Evolutionary conservation across 2,888 invertebrate species (phyloP), one percentile per base, ranked within the genome.

Genomic region (Embidobia sp.): DNA sequence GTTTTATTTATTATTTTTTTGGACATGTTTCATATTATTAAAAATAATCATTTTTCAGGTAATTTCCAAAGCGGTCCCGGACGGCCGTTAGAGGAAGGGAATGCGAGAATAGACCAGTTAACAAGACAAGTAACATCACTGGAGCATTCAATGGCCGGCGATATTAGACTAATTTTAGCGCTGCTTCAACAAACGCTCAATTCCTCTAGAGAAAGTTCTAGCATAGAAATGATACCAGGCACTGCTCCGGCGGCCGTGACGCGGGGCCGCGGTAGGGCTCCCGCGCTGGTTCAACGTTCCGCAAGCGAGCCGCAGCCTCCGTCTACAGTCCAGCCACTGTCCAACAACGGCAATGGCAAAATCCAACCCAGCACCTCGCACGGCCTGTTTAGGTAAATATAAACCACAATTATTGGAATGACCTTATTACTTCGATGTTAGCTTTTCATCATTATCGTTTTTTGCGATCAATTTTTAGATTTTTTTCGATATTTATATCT

Each of bases 161-260:
- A 96, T 86, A 93, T 96, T 80, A 92, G 94, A 80, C 91, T 93
- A 78, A 95, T 96, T 77, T 90, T 96, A 83, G 91, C 91, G 53
- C 88, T 94, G 79, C 90, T 95, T 67, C 93, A 93, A 84, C 91
- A 92, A 78, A 90, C 90, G n/a, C 81, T 87, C 10, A 88, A 89
- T 74, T 86, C 86, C 42, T 88, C 88, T 27, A 85, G 85, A 70
- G 88, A 87, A 37, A 87, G 86, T 64, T 86, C 87, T 13, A 88
- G 87, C 51, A 83, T 86, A 59, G 87, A 89, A 42, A 87, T 86
- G 85, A 87, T 86, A 93, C 94, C 76, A 88, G 92, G 67, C 93
- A 96, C 90, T 91, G 85, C 93, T 92, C 82, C 92, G 91, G 82
- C 95, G 93, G 83, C 91, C 93, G 67, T 89, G 92, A 82, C 70